Conservation (phyloP, 2,113 vertebrate genomes). For the Zosterops pallidus region DNA sequence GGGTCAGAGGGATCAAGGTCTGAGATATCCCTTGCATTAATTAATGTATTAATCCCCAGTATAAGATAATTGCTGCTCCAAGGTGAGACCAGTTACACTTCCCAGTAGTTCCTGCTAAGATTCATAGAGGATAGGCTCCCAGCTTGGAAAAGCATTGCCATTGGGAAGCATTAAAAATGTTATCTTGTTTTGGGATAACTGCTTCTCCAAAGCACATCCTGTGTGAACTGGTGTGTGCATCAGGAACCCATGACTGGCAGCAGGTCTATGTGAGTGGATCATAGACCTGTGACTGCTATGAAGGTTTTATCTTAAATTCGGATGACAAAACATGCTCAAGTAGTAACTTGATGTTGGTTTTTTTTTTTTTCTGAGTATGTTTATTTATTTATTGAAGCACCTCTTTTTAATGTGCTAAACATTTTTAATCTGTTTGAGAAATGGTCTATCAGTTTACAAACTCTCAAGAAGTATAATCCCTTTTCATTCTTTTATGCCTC, state of each 20-base stretch:
- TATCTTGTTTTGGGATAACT: not conserved
- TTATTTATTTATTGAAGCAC: not conserved
- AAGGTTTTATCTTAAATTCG: slow-evolving; percentile 79
- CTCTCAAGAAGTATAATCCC: not conserved
- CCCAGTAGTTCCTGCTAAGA: not conserved
- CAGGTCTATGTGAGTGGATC: slow-evolving; percentile 81
- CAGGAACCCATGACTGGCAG: slow-evolving; percentile 77
- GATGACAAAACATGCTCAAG: slow-evolving; percentile 83
- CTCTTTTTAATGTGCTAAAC: not conserved
- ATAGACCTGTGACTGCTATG: slow-evolving; percentile 79
- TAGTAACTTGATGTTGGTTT: not conserved
- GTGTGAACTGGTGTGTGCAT: slow-evolving; percentile 77
- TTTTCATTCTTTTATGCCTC: not conserved
- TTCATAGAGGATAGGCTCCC: not conserved
- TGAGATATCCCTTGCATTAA: not conserved
- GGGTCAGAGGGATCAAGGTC: not conserved
- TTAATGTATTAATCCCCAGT: not conserved
- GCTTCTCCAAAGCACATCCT: not conserved
- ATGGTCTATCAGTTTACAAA: not conserved
- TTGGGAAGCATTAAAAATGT: not conserved
- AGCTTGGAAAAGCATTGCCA: not conserved
- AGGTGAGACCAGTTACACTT: not conserved
- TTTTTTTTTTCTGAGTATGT: not conserved
- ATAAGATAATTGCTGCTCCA: not conserved
- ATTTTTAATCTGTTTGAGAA: not conserved